phyloP scores from a whole-genome alignment of 2,113 vertebrate genomes.

The Tachuris rubrigastra region DNA sequence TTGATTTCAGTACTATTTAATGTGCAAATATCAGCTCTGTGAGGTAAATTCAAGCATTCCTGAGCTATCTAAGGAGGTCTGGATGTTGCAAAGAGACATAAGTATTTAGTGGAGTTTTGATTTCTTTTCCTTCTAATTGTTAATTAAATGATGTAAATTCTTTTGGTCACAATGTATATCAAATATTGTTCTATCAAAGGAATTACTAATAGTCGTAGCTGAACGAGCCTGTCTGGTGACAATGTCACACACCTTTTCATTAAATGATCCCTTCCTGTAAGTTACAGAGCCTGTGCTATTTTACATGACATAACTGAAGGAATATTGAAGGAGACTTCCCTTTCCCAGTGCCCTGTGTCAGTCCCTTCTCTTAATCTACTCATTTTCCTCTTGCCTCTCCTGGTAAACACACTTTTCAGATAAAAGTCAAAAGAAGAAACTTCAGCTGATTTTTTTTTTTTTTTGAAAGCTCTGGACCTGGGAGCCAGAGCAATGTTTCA shows the following conservation, averaged over 20 bases:
- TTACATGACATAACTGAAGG: background rate
- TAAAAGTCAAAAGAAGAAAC: background rate
- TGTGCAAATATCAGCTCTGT: background rate
- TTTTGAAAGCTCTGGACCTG: background rate
- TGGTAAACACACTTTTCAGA: background rate
- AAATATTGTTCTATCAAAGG: background rate
- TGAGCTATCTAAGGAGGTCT: background rate
- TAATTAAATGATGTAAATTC: background rate
- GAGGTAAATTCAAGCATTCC: background rate
- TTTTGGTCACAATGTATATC: background rate
- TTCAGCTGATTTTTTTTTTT: background rate
- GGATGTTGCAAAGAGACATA: background rate
- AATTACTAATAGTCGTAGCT: background rate
- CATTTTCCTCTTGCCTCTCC: background rate
- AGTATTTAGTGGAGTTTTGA: background rate
- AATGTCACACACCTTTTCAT: background rate
- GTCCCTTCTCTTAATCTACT: background rate
- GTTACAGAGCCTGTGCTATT: background rate
- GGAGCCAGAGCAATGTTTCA: background rate
- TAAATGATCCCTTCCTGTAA: background rate
- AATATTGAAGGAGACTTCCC: background rate
- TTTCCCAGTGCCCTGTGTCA: background rate
- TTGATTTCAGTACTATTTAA: background rate
- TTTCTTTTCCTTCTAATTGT: background rate
- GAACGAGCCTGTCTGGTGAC: background rate